Base-by-base conservation (phyloP, 2,888 invertebrate species). In the Sphaeridia pumilis region DNA sequence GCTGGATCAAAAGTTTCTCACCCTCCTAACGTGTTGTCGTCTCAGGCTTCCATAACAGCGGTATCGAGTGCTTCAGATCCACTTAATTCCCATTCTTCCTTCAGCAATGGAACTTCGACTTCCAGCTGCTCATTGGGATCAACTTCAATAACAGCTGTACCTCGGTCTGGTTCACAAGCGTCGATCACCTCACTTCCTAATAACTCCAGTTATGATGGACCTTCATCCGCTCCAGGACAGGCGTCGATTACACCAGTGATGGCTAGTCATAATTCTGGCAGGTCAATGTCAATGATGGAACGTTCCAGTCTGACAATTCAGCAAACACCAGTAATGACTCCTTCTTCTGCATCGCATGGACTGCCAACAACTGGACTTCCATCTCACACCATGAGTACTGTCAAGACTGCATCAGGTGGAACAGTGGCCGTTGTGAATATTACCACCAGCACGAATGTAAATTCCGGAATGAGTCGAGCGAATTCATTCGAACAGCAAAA, bases 391-490 rank as follows among this genome's bases (percentile, higher is more conserved):
- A 27, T 51, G 26, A 24, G 22, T 14, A 25, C 21, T n/a, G 21
- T 42, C 7, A 49, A 49, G 24, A 49, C 49, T 28, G 22, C 38
- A 12, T 27, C 41, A 2, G 41, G 38, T 20, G 41, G 38, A 26
- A 49, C 52, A 7, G 46, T 52, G 5, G 47, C 46, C 22, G 47
- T 52, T 10, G 52, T 52, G 1, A 52, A 52, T 31, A 52, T 52
- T 22, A 52, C 52, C 2, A 52, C 52, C 1, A 52, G 46, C 26
- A 46, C 45, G n/a, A n/a, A n/a, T n/a, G n/a, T n/a, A n/a, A n/a
- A n/a, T n/a, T n/a, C n/a, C n/a, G n/a, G n/a, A n/a, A n/a, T n/a
- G n/a, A n/a, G n/a, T n/a, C n/a, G n/a, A n/a, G n/a, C n/a, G n/a
- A n/a, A n/a, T n/a, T n/a, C n/a, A n/a, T n/a, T n/a, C n/a, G n/a